These are phyloP conservation scores for Pheosia gnoma DNA, from an alignment of 2,888 invertebrate genomes.

Conservation along the genomic window DNA sequence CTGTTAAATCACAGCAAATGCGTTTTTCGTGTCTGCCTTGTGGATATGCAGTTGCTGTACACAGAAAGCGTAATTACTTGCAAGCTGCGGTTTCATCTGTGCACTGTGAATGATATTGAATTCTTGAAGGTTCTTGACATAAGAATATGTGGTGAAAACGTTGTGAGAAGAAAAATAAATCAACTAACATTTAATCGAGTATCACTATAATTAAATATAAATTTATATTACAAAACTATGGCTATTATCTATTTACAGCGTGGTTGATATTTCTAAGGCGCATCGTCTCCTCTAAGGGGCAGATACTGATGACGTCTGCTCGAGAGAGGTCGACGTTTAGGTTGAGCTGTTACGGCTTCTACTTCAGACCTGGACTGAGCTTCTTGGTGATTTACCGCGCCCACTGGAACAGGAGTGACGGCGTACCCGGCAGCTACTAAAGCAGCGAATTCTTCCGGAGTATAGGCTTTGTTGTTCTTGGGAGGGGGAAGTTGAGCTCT, in stretches of 20 bases:
- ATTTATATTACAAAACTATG: conserved; percentile 61
- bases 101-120: background rate
- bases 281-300: conserved; percentile 75
- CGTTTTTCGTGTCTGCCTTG: conserved; percentile 16
- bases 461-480: conserved; percentile 78
- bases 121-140: conserved; percentile 1
- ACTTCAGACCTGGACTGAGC: conserved; percentile 71
- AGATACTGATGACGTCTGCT: conserved; percentile 74
- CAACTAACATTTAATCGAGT: conserved; percentile 45
- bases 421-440: conserved; percentile 79
- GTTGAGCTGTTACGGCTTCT: conserved; percentile 53
- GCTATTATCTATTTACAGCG: conserved; percentile 66
- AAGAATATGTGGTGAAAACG: background rate
- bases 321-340: conserved; percentile 50
- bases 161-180: conserved; percentile 13
- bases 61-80: conserved; percentile 24
- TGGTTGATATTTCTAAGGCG: conserved; percentile 63
- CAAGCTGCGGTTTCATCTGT: conserved; percentile 18
- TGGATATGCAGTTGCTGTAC: conserved; percentile 20
- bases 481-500: conserved; percentile 77
- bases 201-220: conserved; percentile 49
- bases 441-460: conserved; percentile 79
- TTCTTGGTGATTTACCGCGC: conserved; percentile 54
- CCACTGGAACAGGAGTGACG: conserved; percentile 78
- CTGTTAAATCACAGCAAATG: conserved; percentile 11